A percentile compares a stretch with the other conserved stretches of the same genome.
Conservation (phyloP, 2,888 invertebrate species). For the Trilocha varians region DNA sequence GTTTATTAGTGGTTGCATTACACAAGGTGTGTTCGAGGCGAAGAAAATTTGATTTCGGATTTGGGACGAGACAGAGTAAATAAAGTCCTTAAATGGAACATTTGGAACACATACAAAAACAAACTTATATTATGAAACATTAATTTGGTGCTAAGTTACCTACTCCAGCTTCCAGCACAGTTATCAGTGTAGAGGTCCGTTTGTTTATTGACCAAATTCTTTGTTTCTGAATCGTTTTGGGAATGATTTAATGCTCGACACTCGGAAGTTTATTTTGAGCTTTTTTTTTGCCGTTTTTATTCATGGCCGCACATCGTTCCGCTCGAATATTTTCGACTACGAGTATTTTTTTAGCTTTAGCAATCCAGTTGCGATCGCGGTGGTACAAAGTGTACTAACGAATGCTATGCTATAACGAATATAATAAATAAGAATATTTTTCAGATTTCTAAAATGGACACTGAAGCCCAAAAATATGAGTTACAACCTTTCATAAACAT, state of each 20-base stretch:
- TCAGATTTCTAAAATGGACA: too few species aligned
- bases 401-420: too few species aligned
- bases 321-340: background rate
- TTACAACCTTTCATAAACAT: too few species aligned
- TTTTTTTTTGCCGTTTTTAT: slow-evolving; percentile 39
- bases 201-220: slow-evolving; percentile 63
- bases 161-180: slow-evolving; percentile 32
- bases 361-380: too few species aligned
- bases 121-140: slow-evolving; percentile 29
- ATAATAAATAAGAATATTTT: too few species aligned
- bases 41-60: slow-evolving; percentile 42
- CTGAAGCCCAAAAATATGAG: too few species aligned
- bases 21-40: slow-evolving; percentile 33
- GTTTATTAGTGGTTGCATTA: slow-evolving; percentile 65
- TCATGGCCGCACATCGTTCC: slow-evolving; percentile 26
- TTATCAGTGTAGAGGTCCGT: slow-evolving; percentile 43
- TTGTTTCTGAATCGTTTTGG: slow-evolving; percentile 53
- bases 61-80: slow-evolving; percentile 34
- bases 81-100: slow-evolving; percentile 31
- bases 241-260: slow-evolving; percentile 48
- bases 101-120: slow-evolving; percentile 32
- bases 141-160: slow-evolving; percentile 38
- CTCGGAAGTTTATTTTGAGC: slow-evolving; percentile 30
- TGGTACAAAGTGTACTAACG: too few species aligned
- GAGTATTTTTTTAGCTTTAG: background rate